Evolutionary conservation across 2,113 vertebrate genomes (phyloP).

Genomic region (Gopherus flavomarginatus): DNA sequence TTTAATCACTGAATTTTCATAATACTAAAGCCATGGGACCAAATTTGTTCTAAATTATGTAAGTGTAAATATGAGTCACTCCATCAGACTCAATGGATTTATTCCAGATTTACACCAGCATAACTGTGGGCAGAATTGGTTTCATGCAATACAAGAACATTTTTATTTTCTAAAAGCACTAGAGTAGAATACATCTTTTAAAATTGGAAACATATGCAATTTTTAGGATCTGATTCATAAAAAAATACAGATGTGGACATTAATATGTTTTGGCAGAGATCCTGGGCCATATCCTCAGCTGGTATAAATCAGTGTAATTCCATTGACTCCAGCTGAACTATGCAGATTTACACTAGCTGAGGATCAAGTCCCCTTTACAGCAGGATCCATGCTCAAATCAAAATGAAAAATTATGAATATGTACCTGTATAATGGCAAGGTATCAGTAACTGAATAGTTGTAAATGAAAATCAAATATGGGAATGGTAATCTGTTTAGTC

Average conservation of each 20-base stretch:
- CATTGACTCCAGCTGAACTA: background rate
- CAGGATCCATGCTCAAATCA: background rate
- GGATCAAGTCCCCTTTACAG: background rate
- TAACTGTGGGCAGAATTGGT: background rate
- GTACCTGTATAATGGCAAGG: background rate
- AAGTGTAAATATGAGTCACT: background rate
- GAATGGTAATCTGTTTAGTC: background rate
- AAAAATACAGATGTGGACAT: constrained; percentile 25
- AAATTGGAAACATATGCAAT: constrained; percentile 41
- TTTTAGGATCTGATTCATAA: constrained; percentile 24
- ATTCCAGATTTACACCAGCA: background rate
- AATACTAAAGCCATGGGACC: background rate
- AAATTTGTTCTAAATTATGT: background rate
- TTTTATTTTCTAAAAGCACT: constrained; percentile 39
- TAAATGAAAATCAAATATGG: background rate
- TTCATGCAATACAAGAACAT: background rate
- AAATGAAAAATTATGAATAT: background rate
- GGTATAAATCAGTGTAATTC: background rate
- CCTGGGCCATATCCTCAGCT: background rate
- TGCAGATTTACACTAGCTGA: background rate
- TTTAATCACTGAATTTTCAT: background rate
- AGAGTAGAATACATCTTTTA: constrained; percentile 15
- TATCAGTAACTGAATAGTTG: background rate
- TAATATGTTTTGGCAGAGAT: background rate
- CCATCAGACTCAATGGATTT: background rate